Base-by-base conservation (phyloP, 2,888 invertebrate species). In the Sminthurides aquaticus region DNA sequence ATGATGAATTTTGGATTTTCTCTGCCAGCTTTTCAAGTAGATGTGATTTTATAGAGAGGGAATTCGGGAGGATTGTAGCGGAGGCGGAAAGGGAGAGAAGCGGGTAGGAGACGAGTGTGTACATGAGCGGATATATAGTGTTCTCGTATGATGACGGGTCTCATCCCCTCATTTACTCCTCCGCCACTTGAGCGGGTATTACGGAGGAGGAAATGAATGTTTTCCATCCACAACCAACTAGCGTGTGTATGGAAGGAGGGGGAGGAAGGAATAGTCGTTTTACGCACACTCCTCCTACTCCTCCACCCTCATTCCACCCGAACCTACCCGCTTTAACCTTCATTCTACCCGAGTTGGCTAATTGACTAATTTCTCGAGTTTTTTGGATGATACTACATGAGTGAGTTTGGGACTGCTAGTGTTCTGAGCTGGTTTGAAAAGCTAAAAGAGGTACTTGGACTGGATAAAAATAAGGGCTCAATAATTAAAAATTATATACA, bases 1-100 rank as follows among this genome's bases (percentile, higher is more conserved):
- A 72, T 72, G 71, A 72, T 71, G 72, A 72, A 72, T 71, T 71
- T 70, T 66, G 24, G 55, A 22, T 24, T 25, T 25, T 25, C 55
- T 2, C 22, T 52, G 5, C 55, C 25, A 25, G 55, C 55, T 20
- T 34, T 34, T 34, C 22, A 55, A 55, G n/a, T 55, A 18, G 8
- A 20, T 55, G n/a, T n/a, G n/a, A n/a, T n/a, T n/a, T n/a, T n/a
- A n/a, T n/a, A n/a, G n/a, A n/a, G n/a, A n/a, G n/a, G n/a, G n/a
- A n/a, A n/a, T n/a, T n/a, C n/a, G n/a, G n/a, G n/a, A n/a, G n/a
- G n/a, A n/a, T n/a, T n/a, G n/a, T n/a, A n/a, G n/a, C n/a, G n/a
- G n/a, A n/a, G n/a, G n/a, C n/a, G n/a, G n/a, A n/a, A n/a, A n/a
- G n/a, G n/a, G n/a, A n/a, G n/a, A n/a, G n/a, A n/a, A n/a, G n/a